Evolutionary conservation across 2,113 vertebrate species (phyloP).

Genomic region (Sula dactylatra): DNA sequence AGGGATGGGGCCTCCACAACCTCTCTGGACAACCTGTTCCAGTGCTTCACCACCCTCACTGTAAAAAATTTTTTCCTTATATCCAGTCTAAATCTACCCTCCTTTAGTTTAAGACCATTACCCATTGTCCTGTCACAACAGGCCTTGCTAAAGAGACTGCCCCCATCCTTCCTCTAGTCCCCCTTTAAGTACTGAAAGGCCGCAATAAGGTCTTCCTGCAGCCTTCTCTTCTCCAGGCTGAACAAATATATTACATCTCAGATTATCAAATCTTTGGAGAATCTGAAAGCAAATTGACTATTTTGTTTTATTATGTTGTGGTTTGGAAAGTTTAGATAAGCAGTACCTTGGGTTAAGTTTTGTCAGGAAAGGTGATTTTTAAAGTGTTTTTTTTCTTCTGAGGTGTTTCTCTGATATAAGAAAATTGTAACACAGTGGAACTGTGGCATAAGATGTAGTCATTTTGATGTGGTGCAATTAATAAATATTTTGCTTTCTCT

Average conservation of each 20-base stretch:
- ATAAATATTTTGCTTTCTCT: neutral
- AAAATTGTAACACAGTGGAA: accelerated
- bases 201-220: too few relatives aligned
- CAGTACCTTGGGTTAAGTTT: neutral
- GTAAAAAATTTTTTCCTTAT: too few relatives aligned
- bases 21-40: too few relatives aligned
- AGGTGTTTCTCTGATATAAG: neutral
- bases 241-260: neutral
- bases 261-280: neutral
- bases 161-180: too few relatives aligned
- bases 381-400: neutral
- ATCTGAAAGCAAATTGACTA: neutral
- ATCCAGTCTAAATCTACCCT: too few relatives aligned
- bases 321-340: neutral
- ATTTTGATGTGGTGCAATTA: neutral
- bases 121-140: too few relatives aligned
- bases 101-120: too few relatives aligned
- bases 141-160: too few relatives aligned
- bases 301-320: neutral
- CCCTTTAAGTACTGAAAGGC: too few relatives aligned
- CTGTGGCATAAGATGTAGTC: neutral
- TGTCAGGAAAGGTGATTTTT: neutral
- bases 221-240: too few relatives aligned
- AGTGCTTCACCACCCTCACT: too few relatives aligned
- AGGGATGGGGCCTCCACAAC: too few relatives aligned